These are phyloP conservation scores for Glyptemys insculpta DNA, from an alignment of 2,797 vertebrate species.

Conservation along the genomic window DNA sequence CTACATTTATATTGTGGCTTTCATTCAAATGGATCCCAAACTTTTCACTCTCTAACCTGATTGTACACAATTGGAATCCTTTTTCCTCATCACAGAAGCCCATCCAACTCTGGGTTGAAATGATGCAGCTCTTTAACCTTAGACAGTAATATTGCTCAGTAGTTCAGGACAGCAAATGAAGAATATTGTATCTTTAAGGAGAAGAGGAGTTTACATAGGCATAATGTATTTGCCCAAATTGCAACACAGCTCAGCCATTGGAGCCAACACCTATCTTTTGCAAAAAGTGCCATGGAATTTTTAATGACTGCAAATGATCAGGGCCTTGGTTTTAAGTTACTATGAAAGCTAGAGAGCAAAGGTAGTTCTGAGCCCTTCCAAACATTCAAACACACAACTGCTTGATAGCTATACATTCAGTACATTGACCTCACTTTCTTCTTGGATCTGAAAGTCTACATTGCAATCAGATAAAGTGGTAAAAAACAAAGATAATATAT, in stretches of 20 bases:
- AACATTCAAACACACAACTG: background rate
- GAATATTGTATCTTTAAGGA: background rate
- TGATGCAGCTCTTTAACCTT: background rate
- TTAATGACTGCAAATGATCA: background rate
- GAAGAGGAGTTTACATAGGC: background rate
- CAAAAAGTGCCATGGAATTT: background rate
- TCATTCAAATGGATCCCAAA: background rate
- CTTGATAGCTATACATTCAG: background rate
- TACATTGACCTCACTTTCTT: background rate
- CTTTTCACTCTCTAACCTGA: background rate
- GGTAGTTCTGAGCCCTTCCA: background rate
- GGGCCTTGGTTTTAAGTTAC: background rate
- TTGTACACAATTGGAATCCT: background rate
- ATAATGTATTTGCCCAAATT: background rate
- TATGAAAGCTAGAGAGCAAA: background rate
- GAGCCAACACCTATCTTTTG: background rate
- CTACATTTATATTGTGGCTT: background rate
- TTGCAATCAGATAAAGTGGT: fast-evolving
- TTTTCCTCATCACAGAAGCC: background rate
- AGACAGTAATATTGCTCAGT: fast-evolving
- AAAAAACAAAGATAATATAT: background rate
- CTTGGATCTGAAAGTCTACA: background rate
- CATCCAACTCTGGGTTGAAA: background rate
- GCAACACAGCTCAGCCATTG: background rate
- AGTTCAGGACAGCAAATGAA: background rate